phyloP scores from a whole-genome alignment of 2,888 invertebrate genomes.

The Brachypterus glaber region DNA sequence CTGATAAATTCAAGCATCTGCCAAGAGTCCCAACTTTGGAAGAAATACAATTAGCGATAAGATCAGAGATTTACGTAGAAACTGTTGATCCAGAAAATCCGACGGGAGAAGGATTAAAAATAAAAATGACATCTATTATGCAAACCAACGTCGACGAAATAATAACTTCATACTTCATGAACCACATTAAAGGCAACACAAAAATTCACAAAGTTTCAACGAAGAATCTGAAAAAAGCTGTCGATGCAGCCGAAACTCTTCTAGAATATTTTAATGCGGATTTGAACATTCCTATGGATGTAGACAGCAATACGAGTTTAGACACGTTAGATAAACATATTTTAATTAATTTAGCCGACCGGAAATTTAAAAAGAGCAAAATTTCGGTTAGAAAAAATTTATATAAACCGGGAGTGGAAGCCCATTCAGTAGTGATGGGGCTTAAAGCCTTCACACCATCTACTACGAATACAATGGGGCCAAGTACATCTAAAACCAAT shows the following conservation, averaged over 20 bases:
- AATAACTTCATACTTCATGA: constrained; percentile 12
- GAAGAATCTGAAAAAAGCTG: constrained; percentile 14
- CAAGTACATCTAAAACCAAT: no score
- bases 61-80: constrained; percentile 3
- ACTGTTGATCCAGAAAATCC: not conserved
- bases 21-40: constrained; percentile 16
- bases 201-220: constrained; percentile 6
- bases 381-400: constrained; percentile 1
- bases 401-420: not conserved
- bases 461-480: no score
- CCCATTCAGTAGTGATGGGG: no score
- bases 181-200: constrained; percentile 8
- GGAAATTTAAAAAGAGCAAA: not conserved
- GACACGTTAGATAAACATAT: constrained; percentile 25
- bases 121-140: not conserved
- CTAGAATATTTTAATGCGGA: constrained; percentile 21
- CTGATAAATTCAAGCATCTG: constrained; percentile 16
- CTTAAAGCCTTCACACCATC: no score
- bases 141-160: constrained; percentile 1
- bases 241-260: constrained; percentile 17
- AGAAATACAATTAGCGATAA: constrained; percentile 15
- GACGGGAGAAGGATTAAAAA: not conserved
- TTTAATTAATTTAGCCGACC: constrained; percentile 15
- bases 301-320: constrained; percentile 16
- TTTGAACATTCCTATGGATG: constrained; percentile 24